A percentile compares a stretch with the other conserved stretches of the same genome.
Conservation (phyloP, 2,888 invertebrate genomes). For the Hemithea aestivaria region DNA sequence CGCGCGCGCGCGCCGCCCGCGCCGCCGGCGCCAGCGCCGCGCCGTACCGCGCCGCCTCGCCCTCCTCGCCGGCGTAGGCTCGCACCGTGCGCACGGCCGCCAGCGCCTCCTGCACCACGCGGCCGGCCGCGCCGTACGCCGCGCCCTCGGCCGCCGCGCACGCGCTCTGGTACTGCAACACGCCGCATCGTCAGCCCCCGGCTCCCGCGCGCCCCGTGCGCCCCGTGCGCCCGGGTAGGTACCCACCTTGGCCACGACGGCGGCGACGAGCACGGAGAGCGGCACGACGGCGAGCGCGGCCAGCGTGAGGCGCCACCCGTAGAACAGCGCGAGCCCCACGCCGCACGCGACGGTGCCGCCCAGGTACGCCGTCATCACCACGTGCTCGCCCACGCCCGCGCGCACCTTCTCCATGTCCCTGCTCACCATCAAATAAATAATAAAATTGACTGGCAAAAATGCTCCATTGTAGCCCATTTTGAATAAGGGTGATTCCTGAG, state of each 20-base stretch:
- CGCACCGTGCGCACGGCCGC: constrained; percentile 74
- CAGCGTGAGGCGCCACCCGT: constrained; percentile 91
- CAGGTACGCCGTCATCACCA: constrained; percentile 85
- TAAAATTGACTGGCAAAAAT: too few relatives aligned
- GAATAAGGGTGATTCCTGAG: too few relatives aligned
- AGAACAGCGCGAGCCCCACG: constrained; percentile 83
- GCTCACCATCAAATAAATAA: too few relatives aligned
- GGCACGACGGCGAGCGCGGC: constrained; percentile 88
- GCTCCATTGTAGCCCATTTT: too few relatives aligned
- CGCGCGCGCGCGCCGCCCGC: constrained; percentile 78
- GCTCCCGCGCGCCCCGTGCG: neutral
- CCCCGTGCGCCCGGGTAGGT: neutral
- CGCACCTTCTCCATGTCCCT: constrained; percentile 88
- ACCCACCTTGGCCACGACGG: constrained; percentile 83
- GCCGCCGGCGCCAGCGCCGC: constrained; percentile 76
- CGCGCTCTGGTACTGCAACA: constrained; percentile 78
- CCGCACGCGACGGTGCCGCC: constrained; percentile 84
- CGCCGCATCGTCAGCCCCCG: neutral
- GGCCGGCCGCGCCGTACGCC: constrained; percentile 86
- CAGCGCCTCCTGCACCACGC: constrained; percentile 86
- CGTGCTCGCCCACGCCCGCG: constrained; percentile 90
- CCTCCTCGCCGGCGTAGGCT: constrained; percentile 80
- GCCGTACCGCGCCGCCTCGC: constrained; percentile 75
- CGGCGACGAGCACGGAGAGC: constrained; percentile 83
- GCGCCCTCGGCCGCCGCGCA: constrained; percentile 79